Evolutionary conservation across 2,797 vertebrate genomes (phyloP).

Genomic region (Hephaestus fuliginosus): DNA sequence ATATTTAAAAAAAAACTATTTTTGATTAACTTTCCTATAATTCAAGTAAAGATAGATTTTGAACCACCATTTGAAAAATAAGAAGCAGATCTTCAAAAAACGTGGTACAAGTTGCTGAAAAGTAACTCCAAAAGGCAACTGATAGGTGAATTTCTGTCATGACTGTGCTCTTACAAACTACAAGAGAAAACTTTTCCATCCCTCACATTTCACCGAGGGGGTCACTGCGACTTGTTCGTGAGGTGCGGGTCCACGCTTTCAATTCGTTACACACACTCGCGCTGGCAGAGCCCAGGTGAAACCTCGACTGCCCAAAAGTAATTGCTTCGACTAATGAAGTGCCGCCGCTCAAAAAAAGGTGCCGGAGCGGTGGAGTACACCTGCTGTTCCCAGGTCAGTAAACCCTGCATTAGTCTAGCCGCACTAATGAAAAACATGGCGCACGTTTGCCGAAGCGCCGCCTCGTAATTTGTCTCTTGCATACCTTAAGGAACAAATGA

Average conservation of each 20-base stretch:
- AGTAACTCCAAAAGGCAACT: neutral
- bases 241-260: constrained; percentile 56
- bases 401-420: constrained; percentile 53
- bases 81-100: neutral
- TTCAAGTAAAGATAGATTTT: neutral
- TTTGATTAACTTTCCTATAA: neutral
- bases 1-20: neutral
- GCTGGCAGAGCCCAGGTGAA: constrained; percentile 65
- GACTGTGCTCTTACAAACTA: constrained; percentile 37
- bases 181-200: constrained; percentile 40
- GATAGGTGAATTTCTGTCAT: neutral
- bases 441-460: constrained; percentile 42
- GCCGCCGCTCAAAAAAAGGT: constrained; percentile 66
- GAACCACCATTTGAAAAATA: neutral
- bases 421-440: constrained; percentile 68
- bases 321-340: constrained; percentile 82
- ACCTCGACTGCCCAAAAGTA: constrained; percentile 77
- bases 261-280: constrained; percentile 65
- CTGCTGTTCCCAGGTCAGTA: constrained; percentile 76
- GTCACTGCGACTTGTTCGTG: constrained; percentile 51
- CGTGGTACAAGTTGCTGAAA: too few relatives aligned
- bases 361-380: constrained; percentile 52
- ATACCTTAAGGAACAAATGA: constrained; percentile 60
- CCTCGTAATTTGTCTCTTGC: constrained; percentile 53
- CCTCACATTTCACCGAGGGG: constrained; percentile 30